phyloP scores from a whole-genome alignment of 2,888 invertebrate species.

The Epistrophe eligans region DNA sequence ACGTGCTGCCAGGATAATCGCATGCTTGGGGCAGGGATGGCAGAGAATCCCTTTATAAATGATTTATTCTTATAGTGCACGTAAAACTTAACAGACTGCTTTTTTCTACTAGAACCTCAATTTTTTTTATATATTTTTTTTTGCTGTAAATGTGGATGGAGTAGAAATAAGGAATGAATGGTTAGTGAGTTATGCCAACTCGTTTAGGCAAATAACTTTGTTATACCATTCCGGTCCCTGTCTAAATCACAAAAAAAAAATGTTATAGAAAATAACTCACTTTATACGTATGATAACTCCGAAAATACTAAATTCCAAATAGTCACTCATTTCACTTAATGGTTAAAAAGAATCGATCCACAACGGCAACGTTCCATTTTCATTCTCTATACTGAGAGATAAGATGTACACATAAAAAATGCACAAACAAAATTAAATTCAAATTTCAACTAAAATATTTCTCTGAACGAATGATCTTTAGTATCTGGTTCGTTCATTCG shows the following conservation, averaged over 20 bases:
- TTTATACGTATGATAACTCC: too few species aligned
- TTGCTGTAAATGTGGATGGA: not conserved
- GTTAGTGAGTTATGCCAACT: slow-evolving; percentile 39
- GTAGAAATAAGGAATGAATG: slow-evolving; percentile 9
- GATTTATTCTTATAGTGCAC: slow-evolving; percentile 70
- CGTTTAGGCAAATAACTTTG: slow-evolving; percentile 36
- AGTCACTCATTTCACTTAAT: too few species aligned
- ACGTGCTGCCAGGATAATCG: slow-evolving; percentile 70
- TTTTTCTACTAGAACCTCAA: slow-evolving; percentile 30
- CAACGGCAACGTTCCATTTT: too few species aligned
- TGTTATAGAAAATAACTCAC: not conserved
- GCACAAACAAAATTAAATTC: too few species aligned
- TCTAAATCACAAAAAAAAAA: not conserved
- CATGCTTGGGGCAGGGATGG: slow-evolving; percentile 29
- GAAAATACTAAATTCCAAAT: too few species aligned
- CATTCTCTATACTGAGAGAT: too few species aligned
- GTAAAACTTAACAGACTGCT: slow-evolving; percentile 68
- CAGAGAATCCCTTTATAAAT: slow-evolving; percentile 65
- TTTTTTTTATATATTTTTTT: not conserved
- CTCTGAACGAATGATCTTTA: too few species aligned
- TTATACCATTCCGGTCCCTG: not conserved
- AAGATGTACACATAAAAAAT: too few species aligned
- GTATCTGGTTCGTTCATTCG: too few species aligned
- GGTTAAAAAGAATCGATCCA: too few species aligned
- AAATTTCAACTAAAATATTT: too few species aligned